Conservation (phyloP, 2,113 vertebrate genomes). For the Myotis lucifugus region DNA sequence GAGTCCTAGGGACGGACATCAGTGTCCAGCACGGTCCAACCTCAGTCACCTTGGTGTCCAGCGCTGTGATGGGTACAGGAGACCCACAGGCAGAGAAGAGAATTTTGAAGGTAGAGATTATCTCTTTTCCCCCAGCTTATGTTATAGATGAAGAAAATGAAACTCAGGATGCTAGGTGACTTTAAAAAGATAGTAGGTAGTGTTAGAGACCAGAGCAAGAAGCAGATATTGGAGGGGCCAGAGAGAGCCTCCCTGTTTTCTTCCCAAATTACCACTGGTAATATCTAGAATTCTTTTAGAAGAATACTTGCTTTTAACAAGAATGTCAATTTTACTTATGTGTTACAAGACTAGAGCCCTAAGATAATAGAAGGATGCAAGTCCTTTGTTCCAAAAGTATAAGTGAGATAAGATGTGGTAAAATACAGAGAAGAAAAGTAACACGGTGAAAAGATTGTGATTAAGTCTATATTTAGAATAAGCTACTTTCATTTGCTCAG, state of each 20-base stretch:
- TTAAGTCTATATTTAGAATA: background rate
- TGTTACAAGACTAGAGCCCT: background rate
- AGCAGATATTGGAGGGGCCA: background rate
- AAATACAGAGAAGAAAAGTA: background rate
- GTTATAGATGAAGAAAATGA: background rate
- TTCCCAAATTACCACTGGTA: background rate
- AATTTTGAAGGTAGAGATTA: background rate
- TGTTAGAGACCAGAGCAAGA: background rate
- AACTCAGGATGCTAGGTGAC: background rate
- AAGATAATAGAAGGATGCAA: background rate
- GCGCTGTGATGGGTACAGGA: background rate
- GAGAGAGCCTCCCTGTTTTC: background rate
- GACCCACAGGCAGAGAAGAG: background rate
- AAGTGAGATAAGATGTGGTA: background rate
- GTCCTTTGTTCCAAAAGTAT: conserved; percentile 19
- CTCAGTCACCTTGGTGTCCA: background rate
- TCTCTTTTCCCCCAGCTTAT: background rate
- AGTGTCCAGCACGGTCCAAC: background rate
- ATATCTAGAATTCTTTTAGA: background rate
- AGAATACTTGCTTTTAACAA: background rate
- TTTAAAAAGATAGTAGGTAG: background rate
- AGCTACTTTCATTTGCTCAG: background rate
- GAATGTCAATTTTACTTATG: background rate
- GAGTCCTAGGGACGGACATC: background rate
- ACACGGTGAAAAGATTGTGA: background rate